Evolutionary conservation across 2,888 invertebrate genomes (phyloP).

Genomic region (Parnassius apollo): DNA sequence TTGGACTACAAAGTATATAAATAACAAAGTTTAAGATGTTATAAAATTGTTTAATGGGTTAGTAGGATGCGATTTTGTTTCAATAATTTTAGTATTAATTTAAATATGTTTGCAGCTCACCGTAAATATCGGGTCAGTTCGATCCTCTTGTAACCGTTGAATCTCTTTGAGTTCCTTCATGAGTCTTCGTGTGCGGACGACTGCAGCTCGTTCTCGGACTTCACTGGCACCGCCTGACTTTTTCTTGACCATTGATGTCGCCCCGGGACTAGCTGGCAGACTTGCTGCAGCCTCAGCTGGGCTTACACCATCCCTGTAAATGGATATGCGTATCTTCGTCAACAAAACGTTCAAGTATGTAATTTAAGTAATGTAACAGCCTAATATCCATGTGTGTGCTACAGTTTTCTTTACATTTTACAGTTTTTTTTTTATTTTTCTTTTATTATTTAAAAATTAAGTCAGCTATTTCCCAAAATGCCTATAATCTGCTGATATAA

Average conservation of each 20-base stretch:
- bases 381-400: too few species aligned
- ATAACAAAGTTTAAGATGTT: background rate
- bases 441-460: too few species aligned
- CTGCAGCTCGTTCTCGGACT: slow-evolving; percentile 71
- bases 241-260: slow-evolving; percentile 71
- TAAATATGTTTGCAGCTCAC: slow-evolving; percentile 55
- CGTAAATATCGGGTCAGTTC: slow-evolving; percentile 88
- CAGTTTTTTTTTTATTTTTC: too few species aligned
- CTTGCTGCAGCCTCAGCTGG: slow-evolving; percentile 74
- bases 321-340: background rate
- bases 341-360: too few species aligned
- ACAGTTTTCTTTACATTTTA: too few species aligned
- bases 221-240: slow-evolving; percentile 64
- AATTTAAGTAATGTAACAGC: too few species aligned
- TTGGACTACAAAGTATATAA: background rate
- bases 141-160: slow-evolving; percentile 85
- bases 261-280: slow-evolving; percentile 72
- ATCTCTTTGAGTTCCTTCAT: slow-evolving; percentile 94
- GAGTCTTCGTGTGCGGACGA: slow-evolving; percentile 86
- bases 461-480: too few species aligned
- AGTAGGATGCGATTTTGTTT: background rate
- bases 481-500: too few species aligned
- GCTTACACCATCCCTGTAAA: slow-evolving; percentile 70
- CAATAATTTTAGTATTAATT: background rate
- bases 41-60: background rate